Evolutionary conservation across 2,888 invertebrate species (phyloP).

Genomic region (Plebejus anna): DNA sequence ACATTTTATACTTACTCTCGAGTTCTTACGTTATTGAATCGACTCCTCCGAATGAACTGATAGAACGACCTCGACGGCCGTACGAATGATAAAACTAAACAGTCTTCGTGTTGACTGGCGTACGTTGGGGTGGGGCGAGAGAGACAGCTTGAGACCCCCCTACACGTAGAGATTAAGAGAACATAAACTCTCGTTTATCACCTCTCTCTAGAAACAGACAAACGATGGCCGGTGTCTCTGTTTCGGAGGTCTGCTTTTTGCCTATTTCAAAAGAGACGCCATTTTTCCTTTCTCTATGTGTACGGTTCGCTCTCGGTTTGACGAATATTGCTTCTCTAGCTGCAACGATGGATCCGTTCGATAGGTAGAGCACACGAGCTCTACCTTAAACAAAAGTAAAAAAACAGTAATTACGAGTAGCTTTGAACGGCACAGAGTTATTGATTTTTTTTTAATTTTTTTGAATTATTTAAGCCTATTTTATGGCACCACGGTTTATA

Average conservation of each 20-base stretch:
- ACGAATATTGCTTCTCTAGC: constrained; percentile 27
- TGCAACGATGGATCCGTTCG: constrained; percentile 2
- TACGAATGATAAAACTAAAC: constrained; percentile 65
- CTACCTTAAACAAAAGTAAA: not conserved
- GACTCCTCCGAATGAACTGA: constrained; percentile 43
- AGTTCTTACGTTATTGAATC: constrained; percentile 64
- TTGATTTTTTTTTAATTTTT: not conserved
- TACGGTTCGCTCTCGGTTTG: not conserved
- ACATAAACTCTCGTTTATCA: not conserved
- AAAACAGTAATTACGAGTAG: not conserved
- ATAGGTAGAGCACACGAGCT: not conserved
- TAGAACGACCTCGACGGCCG: constrained; percentile 61
- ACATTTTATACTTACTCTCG: constrained; percentile 77
- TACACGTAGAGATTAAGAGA: not conserved
- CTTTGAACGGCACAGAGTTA: not conserved
- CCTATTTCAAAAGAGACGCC: not conserved
- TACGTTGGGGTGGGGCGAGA: constrained; percentile 58
- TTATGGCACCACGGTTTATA: not conserved
- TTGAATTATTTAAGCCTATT: not conserved
- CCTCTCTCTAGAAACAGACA: constrained; percentile 4
- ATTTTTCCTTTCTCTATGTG: not conserved
- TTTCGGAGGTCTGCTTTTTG: not conserved
- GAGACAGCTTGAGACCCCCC: constrained; percentile 63
- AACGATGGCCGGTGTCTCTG: not conserved
- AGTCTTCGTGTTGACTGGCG: constrained; percentile 75